Evolutionary conservation across 2,113 vertebrate species (phyloP).

Genomic region (Centropus unirufus): DNA sequence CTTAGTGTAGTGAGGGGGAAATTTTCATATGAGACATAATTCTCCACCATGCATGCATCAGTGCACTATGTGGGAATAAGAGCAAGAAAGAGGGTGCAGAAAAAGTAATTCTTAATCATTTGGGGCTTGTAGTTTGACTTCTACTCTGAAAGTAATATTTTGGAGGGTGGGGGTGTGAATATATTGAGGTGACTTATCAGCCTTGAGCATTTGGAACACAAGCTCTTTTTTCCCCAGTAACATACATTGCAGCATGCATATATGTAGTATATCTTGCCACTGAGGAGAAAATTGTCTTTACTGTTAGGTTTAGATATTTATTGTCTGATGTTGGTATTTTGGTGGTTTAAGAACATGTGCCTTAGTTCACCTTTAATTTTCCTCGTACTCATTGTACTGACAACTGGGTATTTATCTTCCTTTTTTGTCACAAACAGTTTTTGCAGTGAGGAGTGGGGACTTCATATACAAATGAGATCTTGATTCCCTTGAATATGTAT

Average conservation of each 20-base stretch:
- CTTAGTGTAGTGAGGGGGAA: neutral
- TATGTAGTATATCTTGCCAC: neutral
- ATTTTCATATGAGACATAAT: neutral
- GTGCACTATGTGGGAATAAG: neutral
- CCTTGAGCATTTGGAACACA: neutral
- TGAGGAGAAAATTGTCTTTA: neutral
- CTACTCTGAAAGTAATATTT: neutral
- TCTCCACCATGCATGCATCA: neutral
- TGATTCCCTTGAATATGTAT: neutral
- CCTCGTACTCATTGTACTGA: neutral
- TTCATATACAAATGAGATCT: neutral
- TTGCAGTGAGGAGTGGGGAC: neutral
- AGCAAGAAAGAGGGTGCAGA: neutral
- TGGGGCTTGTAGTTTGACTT: neutral
- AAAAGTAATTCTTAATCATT: neutral
- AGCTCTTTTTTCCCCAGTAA: neutral
- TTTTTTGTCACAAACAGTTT: neutral
- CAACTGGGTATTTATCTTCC: neutral
- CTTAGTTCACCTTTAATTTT: neutral
- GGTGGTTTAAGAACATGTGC: neutral
- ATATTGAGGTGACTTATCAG: neutral
- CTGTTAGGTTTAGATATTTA: neutral
- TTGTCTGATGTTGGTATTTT: neutral
- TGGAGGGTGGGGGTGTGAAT: neutral
- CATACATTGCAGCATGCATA: neutral